Conservation (phyloP, 2,888 invertebrate genomes). For the Epirrhoe tristata region DNA sequence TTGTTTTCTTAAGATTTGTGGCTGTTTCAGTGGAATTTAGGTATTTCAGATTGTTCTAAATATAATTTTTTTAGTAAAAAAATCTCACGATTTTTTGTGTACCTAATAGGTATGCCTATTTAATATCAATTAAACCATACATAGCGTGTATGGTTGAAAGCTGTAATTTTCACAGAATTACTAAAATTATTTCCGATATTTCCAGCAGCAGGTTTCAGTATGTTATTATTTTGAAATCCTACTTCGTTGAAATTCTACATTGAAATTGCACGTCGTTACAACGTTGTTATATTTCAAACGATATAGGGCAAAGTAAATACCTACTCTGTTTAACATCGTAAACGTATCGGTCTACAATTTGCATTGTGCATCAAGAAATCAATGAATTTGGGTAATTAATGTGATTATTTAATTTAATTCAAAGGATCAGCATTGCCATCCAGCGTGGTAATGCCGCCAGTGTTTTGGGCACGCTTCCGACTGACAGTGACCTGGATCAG, state of each 20-base stretch:
- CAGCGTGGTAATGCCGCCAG: too few species aligned
- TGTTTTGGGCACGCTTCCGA: too few species aligned
- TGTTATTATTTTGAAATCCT: slow-evolving; percentile 2
- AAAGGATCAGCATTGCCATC: too few species aligned
- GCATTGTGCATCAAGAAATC: too few species aligned
- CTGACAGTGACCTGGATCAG: too few species aligned
- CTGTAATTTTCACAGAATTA: not conserved
- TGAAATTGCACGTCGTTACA: slow-evolving; percentile 4
- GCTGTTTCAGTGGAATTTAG: not conserved
- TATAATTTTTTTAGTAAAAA: too few species aligned
- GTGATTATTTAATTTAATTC: too few species aligned
- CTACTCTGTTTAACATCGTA: not conserved
- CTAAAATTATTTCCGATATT: not conserved
- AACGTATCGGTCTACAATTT: not conserved
- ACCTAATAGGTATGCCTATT: not conserved
- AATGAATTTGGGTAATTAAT: too few species aligned
- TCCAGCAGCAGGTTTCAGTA: not conserved
- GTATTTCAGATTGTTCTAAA: not conserved
- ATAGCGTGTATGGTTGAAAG: not conserved
- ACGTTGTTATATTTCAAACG: slow-evolving; percentile 23
- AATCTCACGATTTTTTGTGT: too few species aligned
- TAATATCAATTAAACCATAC: not conserved
- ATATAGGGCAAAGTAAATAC: slow-evolving; percentile 28
- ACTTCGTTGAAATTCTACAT: not conserved
- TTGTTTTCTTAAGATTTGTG: slow-evolving; percentile 10